Percentiles rank a stretch among this genome's conserved stretches.
Evolutionary conservation across 2,888 invertebrate species (phyloP).

Genomic region (Ecliptopera silaceata): DNA sequence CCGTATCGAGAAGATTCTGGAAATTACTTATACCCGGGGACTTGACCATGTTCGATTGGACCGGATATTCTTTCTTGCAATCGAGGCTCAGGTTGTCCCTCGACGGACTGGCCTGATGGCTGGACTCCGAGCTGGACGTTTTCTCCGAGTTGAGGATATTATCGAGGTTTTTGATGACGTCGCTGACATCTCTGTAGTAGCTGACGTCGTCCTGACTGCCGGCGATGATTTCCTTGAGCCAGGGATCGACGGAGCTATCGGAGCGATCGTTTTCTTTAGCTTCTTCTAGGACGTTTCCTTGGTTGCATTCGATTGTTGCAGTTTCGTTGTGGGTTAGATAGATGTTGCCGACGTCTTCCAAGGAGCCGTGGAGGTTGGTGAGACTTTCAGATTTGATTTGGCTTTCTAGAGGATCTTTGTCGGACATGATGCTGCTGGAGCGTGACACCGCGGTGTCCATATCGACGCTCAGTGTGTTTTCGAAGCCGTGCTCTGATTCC

Average conservation of each 20-base stretch:
- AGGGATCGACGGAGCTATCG: conserved; percentile 81
- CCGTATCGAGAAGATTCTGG: conserved; percentile 67
- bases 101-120: conserved; percentile 80
- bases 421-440: conserved; percentile 74
- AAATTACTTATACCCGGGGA: conserved; percentile 76
- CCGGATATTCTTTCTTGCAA: conserved; percentile 72
- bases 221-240: conserved; percentile 83
- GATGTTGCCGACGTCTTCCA: conserved; percentile 83
- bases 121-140: conserved; percentile 83
- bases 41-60: conserved; percentile 73
- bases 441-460: conserved; percentile 69
- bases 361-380: conserved; percentile 87
- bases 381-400: conserved; percentile 81
- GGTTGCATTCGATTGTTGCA: conserved; percentile 67
- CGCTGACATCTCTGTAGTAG: conserved; percentile 84
- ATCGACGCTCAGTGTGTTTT: conserved; percentile 62
- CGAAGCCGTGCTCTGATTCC: conserved; percentile 60
- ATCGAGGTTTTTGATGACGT: conserved; percentile 85
- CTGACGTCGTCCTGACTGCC: conserved; percentile 84
- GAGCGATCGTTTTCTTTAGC: conserved; percentile 63
- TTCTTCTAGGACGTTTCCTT: conserved; percentile 69
- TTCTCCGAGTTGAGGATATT: conserved; percentile 85
- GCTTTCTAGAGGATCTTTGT: conserved; percentile 65
- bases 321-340: conserved; percentile 75
- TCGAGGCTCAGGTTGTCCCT: conserved; percentile 76